A percentile compares a stretch with the other conserved stretches of the same genome.
Conservation (phyloP, 2,888 invertebrate genomes). For the Caenorhabditis panamensis region DNA sequence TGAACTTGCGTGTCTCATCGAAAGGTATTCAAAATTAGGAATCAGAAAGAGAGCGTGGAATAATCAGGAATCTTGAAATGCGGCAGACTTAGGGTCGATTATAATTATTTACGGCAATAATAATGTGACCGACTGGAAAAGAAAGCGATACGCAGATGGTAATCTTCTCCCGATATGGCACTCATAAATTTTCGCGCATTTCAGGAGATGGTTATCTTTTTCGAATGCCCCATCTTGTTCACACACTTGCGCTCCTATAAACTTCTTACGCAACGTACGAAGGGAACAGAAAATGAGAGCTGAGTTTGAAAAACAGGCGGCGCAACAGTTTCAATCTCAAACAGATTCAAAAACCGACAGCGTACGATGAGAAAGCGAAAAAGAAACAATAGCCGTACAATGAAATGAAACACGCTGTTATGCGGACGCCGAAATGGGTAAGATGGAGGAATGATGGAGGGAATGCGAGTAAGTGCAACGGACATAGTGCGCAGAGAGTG, state of each 20-base stretch:
- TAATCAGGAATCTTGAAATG: background rate
- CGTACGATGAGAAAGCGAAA: slow-evolving; percentile 10
- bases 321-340: background rate
- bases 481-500: slow-evolving; percentile 42
- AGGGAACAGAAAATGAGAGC: background rate
- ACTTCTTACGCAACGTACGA: slow-evolving; percentile 17
- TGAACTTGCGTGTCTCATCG: too few species aligned
- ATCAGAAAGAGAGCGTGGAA: background rate
- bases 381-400: slow-evolving; percentile 28
- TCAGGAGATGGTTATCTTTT: slow-evolving; percentile 31
- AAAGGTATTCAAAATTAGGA: background rate
- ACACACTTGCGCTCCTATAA: slow-evolving; percentile 7
- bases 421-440: slow-evolving; percentile 27
- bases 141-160: slow-evolving; percentile 33
- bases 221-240: background rate
- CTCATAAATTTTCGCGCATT: slow-evolving; percentile 58
- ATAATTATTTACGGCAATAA: slow-evolving; percentile 38
- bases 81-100: slow-evolving; percentile 36
- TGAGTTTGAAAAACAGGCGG: background rate
- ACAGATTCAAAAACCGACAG: background rate
- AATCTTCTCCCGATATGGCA: slow-evolving; percentile 28
- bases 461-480: slow-evolving; percentile 48
- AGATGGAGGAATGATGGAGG: slow-evolving; percentile 8
- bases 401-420: slow-evolving; percentile 24
- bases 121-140: slow-evolving; percentile 18